A percentile compares a stretch with the other conserved stretches of the same genome.
These are phyloP conservation scores for Theocolax elegans DNA, from an alignment of 1,140 invertebrate genomes.

Conservation along the genomic window DNA sequence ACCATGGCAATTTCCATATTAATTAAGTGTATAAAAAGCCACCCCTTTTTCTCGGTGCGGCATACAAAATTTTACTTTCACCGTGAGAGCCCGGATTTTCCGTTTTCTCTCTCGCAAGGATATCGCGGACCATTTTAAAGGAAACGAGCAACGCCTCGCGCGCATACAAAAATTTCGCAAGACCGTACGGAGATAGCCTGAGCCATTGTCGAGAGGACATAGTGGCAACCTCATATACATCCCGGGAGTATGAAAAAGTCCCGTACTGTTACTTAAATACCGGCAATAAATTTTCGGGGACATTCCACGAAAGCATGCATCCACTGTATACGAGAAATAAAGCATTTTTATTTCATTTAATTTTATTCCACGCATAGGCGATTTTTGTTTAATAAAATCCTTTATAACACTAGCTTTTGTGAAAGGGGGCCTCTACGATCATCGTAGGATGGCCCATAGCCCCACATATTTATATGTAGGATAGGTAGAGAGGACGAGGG, in stretches of 20 bases:
- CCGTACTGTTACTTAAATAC: conserved; percentile 15
- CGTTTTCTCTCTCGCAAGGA: background rate
- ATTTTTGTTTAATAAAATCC: conserved; percentile 11
- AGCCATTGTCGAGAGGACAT: background rate
- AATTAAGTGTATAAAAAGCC: conserved; percentile 33
- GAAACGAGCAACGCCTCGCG: background rate
- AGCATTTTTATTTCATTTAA: too few species aligned
- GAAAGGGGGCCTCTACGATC: too few species aligned
- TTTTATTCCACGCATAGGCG: conserved; percentile 21
- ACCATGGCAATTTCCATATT: conserved; percentile 34
- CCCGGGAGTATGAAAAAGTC: conserved; percentile 10
- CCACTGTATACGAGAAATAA: conserved; percentile 19
- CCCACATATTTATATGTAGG: too few species aligned
- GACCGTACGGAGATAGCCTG: too few species aligned
- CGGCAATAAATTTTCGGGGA: conserved; percentile 24
- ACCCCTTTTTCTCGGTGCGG: background rate
- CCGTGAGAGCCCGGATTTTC: conserved; percentile 1
- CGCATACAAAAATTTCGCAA: background rate
- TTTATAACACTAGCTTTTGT: conserved; percentile 21
- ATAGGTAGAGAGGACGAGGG: too few species aligned
- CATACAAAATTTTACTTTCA: conserved; percentile 22
- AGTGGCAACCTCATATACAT: background rate
- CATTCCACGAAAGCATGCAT: background rate
- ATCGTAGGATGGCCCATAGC: too few species aligned
- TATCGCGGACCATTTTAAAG: background rate